Conservation (phyloP, 2,113 vertebrate species). For the Spheniscus mendiculus region DNA sequence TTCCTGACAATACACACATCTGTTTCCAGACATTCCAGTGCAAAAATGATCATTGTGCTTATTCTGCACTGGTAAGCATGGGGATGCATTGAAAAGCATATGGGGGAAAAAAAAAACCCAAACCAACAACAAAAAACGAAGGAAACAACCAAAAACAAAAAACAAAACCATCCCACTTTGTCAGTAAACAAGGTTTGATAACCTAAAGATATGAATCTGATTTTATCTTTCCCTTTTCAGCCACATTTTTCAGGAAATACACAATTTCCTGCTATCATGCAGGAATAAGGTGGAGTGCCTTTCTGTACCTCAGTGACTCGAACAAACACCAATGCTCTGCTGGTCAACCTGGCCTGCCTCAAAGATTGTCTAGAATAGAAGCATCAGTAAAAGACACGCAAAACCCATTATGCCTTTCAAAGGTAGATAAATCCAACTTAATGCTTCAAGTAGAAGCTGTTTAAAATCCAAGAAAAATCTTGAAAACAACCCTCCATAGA, state of each 20-base stretch:
- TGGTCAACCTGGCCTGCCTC: not conserved
- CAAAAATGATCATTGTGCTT: not conserved
- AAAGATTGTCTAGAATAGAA: not conserved
- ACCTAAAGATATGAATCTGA: not conserved
- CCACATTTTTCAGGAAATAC: not conserved
- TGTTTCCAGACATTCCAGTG: not conserved
- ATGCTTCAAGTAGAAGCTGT: not conserved
- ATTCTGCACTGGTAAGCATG: not conserved
- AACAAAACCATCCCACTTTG: not conserved
- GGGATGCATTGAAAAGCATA: not conserved
- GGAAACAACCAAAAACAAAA: not conserved
- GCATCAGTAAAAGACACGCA: not conserved
- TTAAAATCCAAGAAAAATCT: not conserved
- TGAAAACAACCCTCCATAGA: not conserved
- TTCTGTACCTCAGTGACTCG: not conserved
- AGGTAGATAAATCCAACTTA: not conserved
- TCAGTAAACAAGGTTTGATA: not conserved
- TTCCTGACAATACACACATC: not conserved
- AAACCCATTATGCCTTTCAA: not conserved
- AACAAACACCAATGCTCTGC: not conserved
- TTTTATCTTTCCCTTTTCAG: not conserved
- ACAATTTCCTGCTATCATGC: not conserved
- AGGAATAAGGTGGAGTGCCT: not conserved
- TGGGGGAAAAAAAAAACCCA: not conserved
- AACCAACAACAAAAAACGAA: not conserved